Base-by-base conservation (phyloP, 2,113 vertebrate species). In the Neogale vison region DNA sequence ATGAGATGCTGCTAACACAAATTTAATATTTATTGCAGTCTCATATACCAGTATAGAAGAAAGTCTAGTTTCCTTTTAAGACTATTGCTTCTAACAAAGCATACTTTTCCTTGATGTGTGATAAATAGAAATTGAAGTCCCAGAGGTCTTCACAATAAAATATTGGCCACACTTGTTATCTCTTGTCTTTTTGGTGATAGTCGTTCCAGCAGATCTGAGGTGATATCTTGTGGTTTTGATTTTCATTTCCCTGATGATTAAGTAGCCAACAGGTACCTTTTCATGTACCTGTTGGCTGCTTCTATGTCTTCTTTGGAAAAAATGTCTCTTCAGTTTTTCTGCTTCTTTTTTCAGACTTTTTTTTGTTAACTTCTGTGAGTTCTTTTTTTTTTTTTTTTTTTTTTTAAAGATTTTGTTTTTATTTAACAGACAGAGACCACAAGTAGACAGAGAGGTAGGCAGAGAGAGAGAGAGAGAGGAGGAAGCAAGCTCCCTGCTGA, bases 1-100 rank as follows among this genome's bases (percentile, higher is more conserved):
- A 77, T 90, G 31, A 76, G 84, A 77, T 95, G 23, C 47, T 23
- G 31, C 69, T 77, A 84, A 57, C 72, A 57, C 7, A 65, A 47
- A 59, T 59, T 36, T 76, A 84, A 84, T 90, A 57, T 36, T 77
- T 84, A 90, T 45, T 95, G 36, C 12, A 29, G 17, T 57, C 29
- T 13, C 36, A 55, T 95, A 45, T n/a, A 45, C 29, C 47, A 24
- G 29, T 84, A 67, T 83, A n/a, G 55, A 74, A 90, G 45, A 55
- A 95, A 84, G 69, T 84, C 42, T 20, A 57, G 31, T 95, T 84
- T 76, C 57, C 57, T 90, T 90, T 90, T 74, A 84, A 84, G 29
- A 84, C 67, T 81, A 0, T 55, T 83, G 29, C 23, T 90, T 85
- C 55, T 74, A 42, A 83, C 42, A 83, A 72, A 82, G 77, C 42